phyloP scores from a whole-genome alignment of 2,113 vertebrate genomes.

The Melanostigma gelatinosum region DNA sequence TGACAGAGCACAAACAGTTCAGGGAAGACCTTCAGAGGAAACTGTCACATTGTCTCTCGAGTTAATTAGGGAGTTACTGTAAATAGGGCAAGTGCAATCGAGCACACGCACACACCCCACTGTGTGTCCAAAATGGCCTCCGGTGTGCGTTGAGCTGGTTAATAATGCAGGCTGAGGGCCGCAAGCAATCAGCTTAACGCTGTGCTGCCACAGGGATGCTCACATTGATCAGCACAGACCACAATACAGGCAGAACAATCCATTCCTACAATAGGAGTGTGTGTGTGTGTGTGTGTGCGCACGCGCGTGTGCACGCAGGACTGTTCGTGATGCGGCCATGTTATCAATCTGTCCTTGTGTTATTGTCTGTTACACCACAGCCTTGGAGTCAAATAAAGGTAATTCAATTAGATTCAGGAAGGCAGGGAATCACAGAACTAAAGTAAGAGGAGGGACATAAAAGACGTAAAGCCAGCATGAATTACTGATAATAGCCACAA shows the following conservation, averaged over 20 bases:
- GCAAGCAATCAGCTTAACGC: conserved; percentile 54
- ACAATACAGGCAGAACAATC: conserved; percentile 19
- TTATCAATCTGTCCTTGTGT: conserved; percentile 28
- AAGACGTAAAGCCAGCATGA: not conserved
- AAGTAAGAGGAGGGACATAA: not conserved
- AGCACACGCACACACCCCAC: conserved; percentile 5
- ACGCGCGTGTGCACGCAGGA: not conserved
- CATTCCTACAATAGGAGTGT: not conserved
- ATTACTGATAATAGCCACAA: conserved; percentile 1
- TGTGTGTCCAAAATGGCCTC: conserved; percentile 44
- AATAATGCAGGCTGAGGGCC: conserved; percentile 56
- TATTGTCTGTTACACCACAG: not conserved
- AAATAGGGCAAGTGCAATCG: conserved; percentile 44
- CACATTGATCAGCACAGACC: conserved; percentile 24
- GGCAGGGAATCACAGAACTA: not conserved
- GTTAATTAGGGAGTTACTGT: conserved; percentile 32
- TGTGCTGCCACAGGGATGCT: not conserved
- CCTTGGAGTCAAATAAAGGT: conserved; percentile 11
- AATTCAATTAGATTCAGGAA: conserved; percentile 6
- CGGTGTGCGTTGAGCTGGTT: conserved; percentile 32
- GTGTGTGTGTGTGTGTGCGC: not conserved
- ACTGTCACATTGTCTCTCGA: not conserved
- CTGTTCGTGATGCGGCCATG: not conserved
- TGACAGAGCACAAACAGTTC: not conserved
- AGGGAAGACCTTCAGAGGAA: conserved; percentile 9